These are phyloP conservation scores for Arbacia lixula DNA, from an alignment of 53 echinoderm and acorn worm species.

Conservation along the genomic window DNA sequence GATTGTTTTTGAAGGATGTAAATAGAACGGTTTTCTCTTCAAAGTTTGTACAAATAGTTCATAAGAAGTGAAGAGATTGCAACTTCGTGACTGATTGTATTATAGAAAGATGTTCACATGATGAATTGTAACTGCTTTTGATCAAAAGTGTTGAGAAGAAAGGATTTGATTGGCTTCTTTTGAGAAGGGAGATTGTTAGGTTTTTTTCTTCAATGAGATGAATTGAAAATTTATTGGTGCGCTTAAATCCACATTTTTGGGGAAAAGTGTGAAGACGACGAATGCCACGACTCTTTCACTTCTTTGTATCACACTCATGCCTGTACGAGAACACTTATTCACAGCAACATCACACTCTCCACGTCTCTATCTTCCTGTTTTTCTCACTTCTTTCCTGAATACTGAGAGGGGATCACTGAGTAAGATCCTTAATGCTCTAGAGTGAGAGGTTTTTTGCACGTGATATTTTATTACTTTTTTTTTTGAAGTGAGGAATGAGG, in stretches of 20 bases:
- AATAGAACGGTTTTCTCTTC: slow-evolving; percentile 52
- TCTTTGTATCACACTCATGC: slow-evolving; percentile 37
- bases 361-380: slow-evolving; percentile 39
- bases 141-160: slow-evolving; percentile 9
- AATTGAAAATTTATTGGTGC: slow-evolving; percentile 30
- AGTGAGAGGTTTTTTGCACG: slow-evolving; percentile 22
- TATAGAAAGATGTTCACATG: not conserved
- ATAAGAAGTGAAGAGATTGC: not conserved
- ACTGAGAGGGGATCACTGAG: too few relatives aligned
- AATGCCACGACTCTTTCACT: slow-evolving; percentile 36
- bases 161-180: slow-evolving; percentile 30
- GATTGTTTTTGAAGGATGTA: slow-evolving; percentile 29
- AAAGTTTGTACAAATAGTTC: slow-evolving; percentile 52
- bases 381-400: slow-evolving; percentile 49
- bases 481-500: slow-evolving; percentile 56
- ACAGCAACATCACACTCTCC: slow-evolving; percentile 22
- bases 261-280: slow-evolving; percentile 13
- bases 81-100: slow-evolving; percentile 17
- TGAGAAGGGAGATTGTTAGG: slow-evolving; percentile 8
- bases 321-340: slow-evolving; percentile 18
- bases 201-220: slow-evolving; percentile 37
- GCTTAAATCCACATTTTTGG: slow-evolving; percentile 20
- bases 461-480: slow-evolving; percentile 24
- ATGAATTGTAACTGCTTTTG: slow-evolving; percentile 36
- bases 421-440: slow-evolving; percentile 10